phyloP scores from a whole-genome alignment of 2,888 invertebrate genomes.

The Troides helena region DNA sequence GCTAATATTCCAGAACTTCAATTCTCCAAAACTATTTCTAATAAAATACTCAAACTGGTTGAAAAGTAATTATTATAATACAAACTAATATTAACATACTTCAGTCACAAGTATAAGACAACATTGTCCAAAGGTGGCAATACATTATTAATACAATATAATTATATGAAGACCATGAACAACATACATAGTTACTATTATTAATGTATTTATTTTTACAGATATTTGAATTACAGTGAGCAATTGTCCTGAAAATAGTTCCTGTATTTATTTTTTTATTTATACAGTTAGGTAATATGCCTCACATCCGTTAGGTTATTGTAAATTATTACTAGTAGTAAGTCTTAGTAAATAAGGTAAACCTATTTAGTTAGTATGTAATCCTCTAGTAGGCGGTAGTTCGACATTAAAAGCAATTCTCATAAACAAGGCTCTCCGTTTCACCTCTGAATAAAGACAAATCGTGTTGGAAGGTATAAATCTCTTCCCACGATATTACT shows the following conservation, averaged over 20 bases:
- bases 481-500: slow-evolving; percentile 17
- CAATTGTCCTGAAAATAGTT: too few relatives aligned
- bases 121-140: background rate
- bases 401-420: slow-evolving; percentile 7
- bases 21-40: background rate
- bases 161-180: too few relatives aligned
- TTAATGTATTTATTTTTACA: background rate
- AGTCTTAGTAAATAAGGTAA: slow-evolving; percentile 9
- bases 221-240: background rate
- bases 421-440: slow-evolving; percentile 10
- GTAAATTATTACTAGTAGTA: too few relatives aligned
- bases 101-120: background rate
- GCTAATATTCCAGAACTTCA: too few relatives aligned
- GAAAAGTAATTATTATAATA: background rate
- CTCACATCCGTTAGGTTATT: too few relatives aligned
- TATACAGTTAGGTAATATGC: too few relatives aligned
- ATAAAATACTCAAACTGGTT: background rate
- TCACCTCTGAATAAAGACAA: slow-evolving; percentile 9
- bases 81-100: background rate
- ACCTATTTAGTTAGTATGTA: background rate
- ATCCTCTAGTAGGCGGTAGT: slow-evolving; percentile 15
- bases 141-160: background rate
- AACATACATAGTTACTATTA: too few relatives aligned
- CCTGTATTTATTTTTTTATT: too few relatives aligned
- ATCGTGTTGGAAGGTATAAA: slow-evolving; percentile 16